Evolutionary conservation across 2,113 vertebrate species (phyloP).

Genomic region (Panurus biarmicus): DNA sequence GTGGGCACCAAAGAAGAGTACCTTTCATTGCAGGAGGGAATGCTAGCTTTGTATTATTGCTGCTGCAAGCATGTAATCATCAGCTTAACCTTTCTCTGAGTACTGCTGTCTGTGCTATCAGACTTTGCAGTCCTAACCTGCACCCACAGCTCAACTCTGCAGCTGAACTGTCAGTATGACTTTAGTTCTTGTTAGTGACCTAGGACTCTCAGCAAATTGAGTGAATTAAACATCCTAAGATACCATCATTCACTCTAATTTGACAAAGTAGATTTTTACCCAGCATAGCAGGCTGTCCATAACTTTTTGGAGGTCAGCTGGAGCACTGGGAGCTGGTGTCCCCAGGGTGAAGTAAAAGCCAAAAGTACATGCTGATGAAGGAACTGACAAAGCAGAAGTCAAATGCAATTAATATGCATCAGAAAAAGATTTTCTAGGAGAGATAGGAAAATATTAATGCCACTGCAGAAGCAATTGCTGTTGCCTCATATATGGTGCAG

Average conservation of each 20-base stretch:
- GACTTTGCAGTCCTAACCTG: not conserved
- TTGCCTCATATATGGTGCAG: not conserved
- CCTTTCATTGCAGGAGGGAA: not conserved
- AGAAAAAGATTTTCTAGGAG: not conserved
- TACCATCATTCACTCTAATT: not conserved
- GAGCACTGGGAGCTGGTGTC: not conserved
- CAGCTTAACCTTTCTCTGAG: not conserved
- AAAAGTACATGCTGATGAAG: not conserved
- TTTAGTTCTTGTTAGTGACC: not conserved
- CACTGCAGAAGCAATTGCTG: not conserved
- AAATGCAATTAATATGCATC: not conserved
- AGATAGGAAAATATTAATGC: not conserved
- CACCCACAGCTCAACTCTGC: not conserved
- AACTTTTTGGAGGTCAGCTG: not conserved
- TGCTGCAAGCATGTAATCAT: not conserved
- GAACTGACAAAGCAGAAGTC: constrained; percentile 5
- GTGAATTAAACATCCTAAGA: not conserved
- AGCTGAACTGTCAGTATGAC: not conserved
- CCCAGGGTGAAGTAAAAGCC: not conserved
- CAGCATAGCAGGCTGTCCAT: not conserved
- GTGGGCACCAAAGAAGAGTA: not conserved
- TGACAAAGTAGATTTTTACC: not conserved
- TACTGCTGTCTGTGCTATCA: not conserved
- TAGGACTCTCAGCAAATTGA: not conserved
- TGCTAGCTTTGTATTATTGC: not conserved